phyloP scores from a whole-genome alignment of 2,888 invertebrate genomes.

The Spatulosminthurus flaviceps region DNA sequence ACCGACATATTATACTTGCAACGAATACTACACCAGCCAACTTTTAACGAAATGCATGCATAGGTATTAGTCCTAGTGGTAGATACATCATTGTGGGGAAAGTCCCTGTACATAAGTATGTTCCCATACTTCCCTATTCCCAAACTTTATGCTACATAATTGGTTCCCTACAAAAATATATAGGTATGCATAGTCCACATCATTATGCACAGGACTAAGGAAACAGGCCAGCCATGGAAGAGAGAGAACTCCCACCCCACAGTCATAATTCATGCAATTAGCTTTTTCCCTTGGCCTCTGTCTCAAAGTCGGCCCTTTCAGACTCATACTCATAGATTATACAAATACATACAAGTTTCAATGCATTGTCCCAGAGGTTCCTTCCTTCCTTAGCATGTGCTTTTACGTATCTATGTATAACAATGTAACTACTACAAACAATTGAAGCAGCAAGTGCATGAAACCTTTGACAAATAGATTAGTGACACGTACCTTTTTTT shows the following conservation, averaged over 20 bases:
- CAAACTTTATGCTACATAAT: no score
- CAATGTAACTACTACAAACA: background rate
- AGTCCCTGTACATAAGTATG: no score
- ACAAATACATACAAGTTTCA: no score
- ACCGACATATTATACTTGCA: slow-evolving; percentile 48
- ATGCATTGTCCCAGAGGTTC: no score
- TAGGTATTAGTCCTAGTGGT: background rate
- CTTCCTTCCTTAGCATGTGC: no score
- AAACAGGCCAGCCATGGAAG: background rate
- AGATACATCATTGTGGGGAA: no score
- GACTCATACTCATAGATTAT: background rate
- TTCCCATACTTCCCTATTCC: no score
- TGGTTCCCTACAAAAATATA: no score
- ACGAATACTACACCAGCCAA: background rate
- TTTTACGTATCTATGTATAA: background rate
- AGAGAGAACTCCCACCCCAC: background rate
- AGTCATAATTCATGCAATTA: slow-evolving; percentile 51
- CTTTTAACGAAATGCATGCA: slow-evolving; percentile 18
- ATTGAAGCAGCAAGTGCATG: slow-evolving; percentile 5
- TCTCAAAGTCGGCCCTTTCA: slow-evolving; percentile 20
- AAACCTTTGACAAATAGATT: slow-evolving; percentile 13
- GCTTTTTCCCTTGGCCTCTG: slow-evolving; percentile 38
- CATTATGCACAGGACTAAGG: no score
- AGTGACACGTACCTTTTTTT: slow-evolving; percentile 1
- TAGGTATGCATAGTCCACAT: no score